Base-by-base conservation (phyloP, 2,113 vertebrate genomes). In the Corynorhinus townsendii region DNA sequence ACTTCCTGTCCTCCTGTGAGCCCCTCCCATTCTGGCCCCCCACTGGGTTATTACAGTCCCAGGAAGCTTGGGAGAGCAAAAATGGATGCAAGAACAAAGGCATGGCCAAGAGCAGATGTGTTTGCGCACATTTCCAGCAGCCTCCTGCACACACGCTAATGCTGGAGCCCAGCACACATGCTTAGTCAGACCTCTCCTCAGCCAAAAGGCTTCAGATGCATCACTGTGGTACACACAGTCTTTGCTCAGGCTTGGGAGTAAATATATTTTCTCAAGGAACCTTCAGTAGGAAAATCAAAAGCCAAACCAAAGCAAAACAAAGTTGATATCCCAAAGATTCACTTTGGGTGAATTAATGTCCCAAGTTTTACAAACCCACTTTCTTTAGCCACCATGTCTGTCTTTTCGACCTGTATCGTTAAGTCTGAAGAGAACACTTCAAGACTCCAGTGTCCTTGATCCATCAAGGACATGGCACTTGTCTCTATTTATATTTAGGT, bases 81-180 rank as follows among this genome's bases (percentile, higher is more conserved):
- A 62, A 56, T 1, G 8, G 62, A 33, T 94, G 94, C 87, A 87
- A 89, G 92, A 66, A 79, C 91, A 82, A 38, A 71, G 87, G 62
- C 5, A 24, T 35, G 86, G 89, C 95, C 86, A 69, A 49, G 90
- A 35, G 6, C 97, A 96, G 96, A 86, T 95, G 96, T 91, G 83
- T 49, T 6, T 64, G 28, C 7, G 4, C 40, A 10, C 59, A 62
- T 62, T 62, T 62, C 59, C 91, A 89, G 12, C 52, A 35, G 49
- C 3, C 79, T 59, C 40, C 69, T 22, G 40, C 90, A 17, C 90
- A 33, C 38, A 64, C 33, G 49, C 96, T 59, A 24, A 11, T 2
- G 6, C 17, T 66, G 82, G 66, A 64, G 20, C 71, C 66, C 24
- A 16, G 0, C 2, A 5, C n/a, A 47, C 3, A 1, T 1, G n/a